These are phyloP conservation scores for Porites lobata DNA, from an alignment of 92 coral and sea anemone genomes.

Conservation along the genomic window DNA sequence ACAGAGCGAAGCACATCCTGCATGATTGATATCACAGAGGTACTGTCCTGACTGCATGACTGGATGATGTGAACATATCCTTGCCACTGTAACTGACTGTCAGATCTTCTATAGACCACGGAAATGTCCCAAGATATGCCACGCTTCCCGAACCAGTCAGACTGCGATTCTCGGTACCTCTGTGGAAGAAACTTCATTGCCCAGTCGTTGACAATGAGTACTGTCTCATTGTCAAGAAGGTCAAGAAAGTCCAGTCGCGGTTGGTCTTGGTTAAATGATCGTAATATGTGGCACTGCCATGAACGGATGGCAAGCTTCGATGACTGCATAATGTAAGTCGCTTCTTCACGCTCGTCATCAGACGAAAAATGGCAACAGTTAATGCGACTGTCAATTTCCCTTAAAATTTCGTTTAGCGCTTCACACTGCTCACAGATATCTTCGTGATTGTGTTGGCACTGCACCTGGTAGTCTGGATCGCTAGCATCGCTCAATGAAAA, in stretches of 20 bases:
- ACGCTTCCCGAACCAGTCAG: conserved; percentile 67
- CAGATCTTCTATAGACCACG: conserved; percentile 44
- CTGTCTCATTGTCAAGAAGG: conserved; percentile 23
- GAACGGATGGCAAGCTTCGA: conserved; percentile 52
- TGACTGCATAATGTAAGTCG: conserved; percentile 23
- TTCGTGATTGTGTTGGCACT: conserved; percentile 35
- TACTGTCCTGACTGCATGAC: conserved; percentile 61
- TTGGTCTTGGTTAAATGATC: conserved; percentile 46
- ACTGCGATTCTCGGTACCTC: conserved; percentile 5
- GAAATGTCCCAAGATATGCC: conserved; percentile 69
- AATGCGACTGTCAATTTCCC: neutral
- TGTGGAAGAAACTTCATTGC: neutral
- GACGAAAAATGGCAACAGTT: conserved; percentile 14
- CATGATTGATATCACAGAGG: conserved; percentile 45
- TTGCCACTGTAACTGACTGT: too few relatives aligned
- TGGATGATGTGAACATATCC: too few relatives aligned
- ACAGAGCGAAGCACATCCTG: conserved; percentile 44
- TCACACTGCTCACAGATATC: neutral
- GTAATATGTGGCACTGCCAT: conserved; percentile 51
- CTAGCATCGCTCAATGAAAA: conserved; percentile 44
- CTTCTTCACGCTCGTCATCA: conserved; percentile 60
- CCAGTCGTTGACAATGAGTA: conserved; percentile 56
- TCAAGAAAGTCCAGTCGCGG: conserved; percentile 42
- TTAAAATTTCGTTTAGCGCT: neutral
- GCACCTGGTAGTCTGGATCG: conserved; percentile 20